Conservation (phyloP, 30 jellyfish, hydroid and myxozoan species). For the Aurelia aurita region DNA sequence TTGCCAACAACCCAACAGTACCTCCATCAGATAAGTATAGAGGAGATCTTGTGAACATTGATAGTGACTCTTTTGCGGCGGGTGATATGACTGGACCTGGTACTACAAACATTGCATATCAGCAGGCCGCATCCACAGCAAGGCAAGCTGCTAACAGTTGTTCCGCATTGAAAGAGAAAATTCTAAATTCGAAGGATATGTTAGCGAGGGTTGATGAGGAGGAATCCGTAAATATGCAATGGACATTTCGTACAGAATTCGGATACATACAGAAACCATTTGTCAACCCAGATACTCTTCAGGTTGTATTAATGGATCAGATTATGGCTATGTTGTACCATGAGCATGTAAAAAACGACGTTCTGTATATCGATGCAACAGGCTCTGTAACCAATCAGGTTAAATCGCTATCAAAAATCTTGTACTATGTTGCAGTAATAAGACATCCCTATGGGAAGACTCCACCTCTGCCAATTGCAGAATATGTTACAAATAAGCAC, state of each 20-base stretch:
- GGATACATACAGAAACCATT: slow-evolving; percentile 42
- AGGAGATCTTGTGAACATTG: not conserved
- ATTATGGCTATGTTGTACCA: slow-evolving; percentile 26
- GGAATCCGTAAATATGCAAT: not conserved
- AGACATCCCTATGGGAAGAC: slow-evolving; percentile 60
- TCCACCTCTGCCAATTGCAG: slow-evolving; percentile 43
- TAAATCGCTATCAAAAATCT: slow-evolving; percentile 14
- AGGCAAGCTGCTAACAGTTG: slow-evolving; percentile 7
- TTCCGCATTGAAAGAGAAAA: not conserved
- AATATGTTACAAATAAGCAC: slow-evolving; percentile 32
- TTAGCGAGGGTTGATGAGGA: slow-evolving; percentile 22
- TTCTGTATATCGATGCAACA: slow-evolving; percentile 47
- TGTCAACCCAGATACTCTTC: slow-evolving; percentile 2
- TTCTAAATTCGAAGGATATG: not conserved
- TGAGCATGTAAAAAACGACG: slow-evolving; percentile 18
- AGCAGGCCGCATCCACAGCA: slow-evolving; percentile 13
- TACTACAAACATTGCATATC: not conserved
- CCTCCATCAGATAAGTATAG: slow-evolving; percentile 37
- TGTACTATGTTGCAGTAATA: slow-evolving; percentile 24
- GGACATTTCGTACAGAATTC: slow-evolving; percentile 18
- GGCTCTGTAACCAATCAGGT: slow-evolving; percentile 26
- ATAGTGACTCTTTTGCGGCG: slow-evolving; percentile 9
- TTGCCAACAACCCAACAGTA: slow-evolving; percentile 19
- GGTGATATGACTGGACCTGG: slow-evolving; percentile 41
- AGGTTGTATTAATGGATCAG: slow-evolving; percentile 6